Evolutionary conservation across 2,797 vertebrate species (phyloP).

Genomic region (Sphenopsis melanotis): DNA sequence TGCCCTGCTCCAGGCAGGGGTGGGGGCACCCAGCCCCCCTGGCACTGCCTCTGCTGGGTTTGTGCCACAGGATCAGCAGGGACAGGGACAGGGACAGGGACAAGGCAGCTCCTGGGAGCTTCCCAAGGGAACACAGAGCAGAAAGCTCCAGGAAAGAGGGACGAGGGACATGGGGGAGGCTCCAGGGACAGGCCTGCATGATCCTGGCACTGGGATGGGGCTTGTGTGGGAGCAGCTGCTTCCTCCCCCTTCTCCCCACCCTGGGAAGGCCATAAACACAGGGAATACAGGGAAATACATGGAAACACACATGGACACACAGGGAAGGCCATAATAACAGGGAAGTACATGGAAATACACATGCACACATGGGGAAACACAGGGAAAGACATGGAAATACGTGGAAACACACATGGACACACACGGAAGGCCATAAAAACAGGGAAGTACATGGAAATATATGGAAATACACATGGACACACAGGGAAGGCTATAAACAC

Average conservation of each 20-base stretch:
- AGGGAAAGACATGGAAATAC: too few species aligned
- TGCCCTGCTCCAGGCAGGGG: background rate
- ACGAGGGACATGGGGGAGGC: background rate
- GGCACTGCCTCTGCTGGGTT: conserved; percentile 44
- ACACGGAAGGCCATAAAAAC: background rate
- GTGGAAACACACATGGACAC: background rate
- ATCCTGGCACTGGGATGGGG: background rate
- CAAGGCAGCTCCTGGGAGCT: background rate
- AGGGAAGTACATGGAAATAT: too few species aligned
- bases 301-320: background rate
- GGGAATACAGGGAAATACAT: background rate
- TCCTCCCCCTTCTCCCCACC: background rate
- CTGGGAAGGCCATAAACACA: background rate
- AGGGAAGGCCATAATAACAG: background rate
- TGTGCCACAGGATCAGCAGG: background rate
- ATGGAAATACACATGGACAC: too few species aligned
- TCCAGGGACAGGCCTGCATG: background rate
- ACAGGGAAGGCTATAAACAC: too few species aligned
- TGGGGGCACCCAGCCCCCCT: background rate
- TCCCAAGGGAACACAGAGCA: background rate
- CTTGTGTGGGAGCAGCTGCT: background rate
- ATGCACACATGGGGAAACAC: background rate
- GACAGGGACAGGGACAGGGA: background rate
- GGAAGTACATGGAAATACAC: too few species aligned
- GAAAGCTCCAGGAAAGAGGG: background rate